Evolutionary conservation across 2,888 invertebrate genomes (phyloP), one percentile per base, ranked within the genome.

Genomic region (Tortricodes alternella): DNA sequence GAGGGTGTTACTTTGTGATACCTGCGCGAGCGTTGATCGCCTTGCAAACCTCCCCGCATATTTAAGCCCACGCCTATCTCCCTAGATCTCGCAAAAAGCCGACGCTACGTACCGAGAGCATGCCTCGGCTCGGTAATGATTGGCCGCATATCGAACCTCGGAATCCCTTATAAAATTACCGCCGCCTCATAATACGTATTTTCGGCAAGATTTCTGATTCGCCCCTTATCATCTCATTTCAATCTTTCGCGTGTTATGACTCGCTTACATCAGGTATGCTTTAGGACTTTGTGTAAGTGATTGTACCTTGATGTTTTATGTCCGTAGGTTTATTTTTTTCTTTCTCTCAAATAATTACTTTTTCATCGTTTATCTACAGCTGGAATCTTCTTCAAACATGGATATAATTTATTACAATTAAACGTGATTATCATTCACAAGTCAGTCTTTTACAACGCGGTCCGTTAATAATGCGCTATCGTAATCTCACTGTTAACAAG

Each of bases 101-200:
- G 69, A 71, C 68, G 72, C 73, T 74, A 66, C 76, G 80, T 76
- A 80, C 74, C 66, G 73, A 71, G 73, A 61, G 67, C 73, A 65
- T 65, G 74, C 69, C 71, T 63, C 67, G 71, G 66, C 71, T 67
- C 69, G 68, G 78, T 87, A 88, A 89, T 88, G 83, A 89, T 85
- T 87, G 85, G 78, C 75, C 75, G 80, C 86, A 84, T 89, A 89
- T 89, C 88, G 78, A 83, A 80, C 76, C 66, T 62, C 74, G 70
- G 83, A 86, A 89, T 89, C 84, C 86, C 87, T 88, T 85, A 74
- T 74, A 82, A 85, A 85, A 89, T 89, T 83, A 88, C 88, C 87
- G 61, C 60, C 60, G 85, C 76, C 72, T 79, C 70, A 76, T 88
- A 88, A 86, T 85, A 75, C 77, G 78, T 80, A 84, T 86, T 89